Evolutionary conservation across 2,888 invertebrate species (phyloP).

Genomic region (Leptogaster cylindrica): DNA sequence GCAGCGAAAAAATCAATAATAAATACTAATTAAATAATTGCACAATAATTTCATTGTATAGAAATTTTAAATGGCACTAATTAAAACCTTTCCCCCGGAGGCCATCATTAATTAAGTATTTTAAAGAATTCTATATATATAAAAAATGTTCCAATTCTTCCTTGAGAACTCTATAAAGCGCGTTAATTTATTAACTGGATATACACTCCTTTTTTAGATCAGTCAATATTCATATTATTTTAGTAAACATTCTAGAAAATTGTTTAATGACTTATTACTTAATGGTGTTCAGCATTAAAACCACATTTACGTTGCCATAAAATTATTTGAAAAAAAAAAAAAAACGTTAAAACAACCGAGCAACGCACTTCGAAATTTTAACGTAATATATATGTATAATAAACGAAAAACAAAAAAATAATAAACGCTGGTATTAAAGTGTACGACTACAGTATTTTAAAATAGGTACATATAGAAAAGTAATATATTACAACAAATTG

Average conservation of each 20-base stretch:
- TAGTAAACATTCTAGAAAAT: not conserved
- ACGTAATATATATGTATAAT: not conserved
- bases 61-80: conserved; percentile 36
- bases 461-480: conserved; percentile 3
- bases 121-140: not conserved
- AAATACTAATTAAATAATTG: conserved; percentile 33
- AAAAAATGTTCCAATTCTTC: not conserved
- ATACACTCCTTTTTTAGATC: not conserved
- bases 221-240: not conserved
- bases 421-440: too few relatives aligned
- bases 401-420: conserved; percentile 1
- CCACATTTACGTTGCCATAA: too few relatives aligned
- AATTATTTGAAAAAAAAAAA: too few relatives aligned
- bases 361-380: not conserved
- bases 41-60: conserved; percentile 36
- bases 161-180: too few relatives aligned
- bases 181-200: too few relatives aligned
- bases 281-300: too few relatives aligned
- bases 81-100: conserved; percentile 9
- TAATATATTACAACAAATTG: conserved; percentile 19
- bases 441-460: not conserved
- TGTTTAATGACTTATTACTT: not conserved
- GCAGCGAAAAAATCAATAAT: too few relatives aligned
- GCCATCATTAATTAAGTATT: not conserved
- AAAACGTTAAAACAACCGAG: too few relatives aligned